Evolutionary conservation across 2,888 invertebrate genomes (phyloP), one percentile per base, ranked within the genome.

Genomic region (Acheta domesticus): DNA sequence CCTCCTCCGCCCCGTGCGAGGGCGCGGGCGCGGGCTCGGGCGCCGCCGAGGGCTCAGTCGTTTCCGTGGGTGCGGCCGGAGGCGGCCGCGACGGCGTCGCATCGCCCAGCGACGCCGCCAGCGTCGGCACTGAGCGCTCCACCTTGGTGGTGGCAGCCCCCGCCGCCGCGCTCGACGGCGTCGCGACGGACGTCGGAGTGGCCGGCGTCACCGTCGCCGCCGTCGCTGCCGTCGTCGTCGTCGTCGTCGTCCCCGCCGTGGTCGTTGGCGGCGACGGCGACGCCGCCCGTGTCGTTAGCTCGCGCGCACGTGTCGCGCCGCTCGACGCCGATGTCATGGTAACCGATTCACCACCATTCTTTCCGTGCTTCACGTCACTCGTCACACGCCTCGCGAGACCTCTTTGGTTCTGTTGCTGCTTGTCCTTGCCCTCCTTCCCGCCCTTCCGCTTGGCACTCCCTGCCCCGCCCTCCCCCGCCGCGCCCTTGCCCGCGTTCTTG

Each of bases 191-290:
- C 74, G 78, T 36, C n/a, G 75, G 21, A 36, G 62, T 23, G 49
- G 49, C 19, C 77, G 48, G 11, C 79, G 81, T 81, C 82, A 79
- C 81, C 82, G 81, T 83, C 83, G 20, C 77, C 49, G 81, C 83
- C 84, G 83, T n/a, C n/a, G n/a, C n/a, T n/a, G n/a, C n/a, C n/a
- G n/a, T n/a, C n/a, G n/a, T n/a, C n/a, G n/a, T 21, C 48, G 19
- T 76, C 76, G 20, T 77, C 75, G 78, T 75, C 79, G 73, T 49
- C 19, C 14, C 21, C 49, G 49, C 79, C 80, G 80, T 76, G 73
- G 80, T 49, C 21, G 20, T 50, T 76, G 48, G 73, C 75, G 74
- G 48, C 50, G 73, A 78, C 73, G 76, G 75, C 48, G 77, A 48
- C 79, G 75, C 49, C 20, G n/a, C 21, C 50, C 12, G 76, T 48